A percentile compares a stretch with the other conserved stretches of the same genome.
These are phyloP conservation scores for Bombus vancouverensis DNA, from an alignment of 1,140 invertebrate genomes.

Conservation along the genomic window DNA sequence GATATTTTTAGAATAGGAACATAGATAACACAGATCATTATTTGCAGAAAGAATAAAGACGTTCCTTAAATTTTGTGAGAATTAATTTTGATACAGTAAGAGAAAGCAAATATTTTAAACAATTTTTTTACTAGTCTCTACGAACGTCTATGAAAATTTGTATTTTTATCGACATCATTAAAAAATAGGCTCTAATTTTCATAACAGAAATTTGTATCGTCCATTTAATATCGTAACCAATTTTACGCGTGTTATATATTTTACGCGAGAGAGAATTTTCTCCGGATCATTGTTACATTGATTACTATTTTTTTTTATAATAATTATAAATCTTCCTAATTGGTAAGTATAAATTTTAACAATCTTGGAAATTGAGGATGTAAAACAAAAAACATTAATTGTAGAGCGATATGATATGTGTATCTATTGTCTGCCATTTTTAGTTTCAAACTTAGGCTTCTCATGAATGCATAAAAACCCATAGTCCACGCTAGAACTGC, in stretches of 20 bases:
- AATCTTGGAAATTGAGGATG: too few species aligned
- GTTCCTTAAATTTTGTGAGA: background rate
- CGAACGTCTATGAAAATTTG: background rate
- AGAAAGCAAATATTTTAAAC: background rate
- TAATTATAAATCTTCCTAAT: background rate
- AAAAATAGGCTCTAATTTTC: background rate
- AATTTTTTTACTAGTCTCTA: background rate
- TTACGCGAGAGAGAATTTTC: background rate
- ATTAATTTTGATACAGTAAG: background rate
- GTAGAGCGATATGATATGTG: too few species aligned
- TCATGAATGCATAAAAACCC: too few species aligned
- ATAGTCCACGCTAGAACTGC: too few species aligned
- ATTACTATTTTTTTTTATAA: background rate
- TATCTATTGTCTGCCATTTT: too few species aligned
- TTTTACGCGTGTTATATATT: background rate
- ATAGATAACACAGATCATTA: too few species aligned
- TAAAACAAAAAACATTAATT: too few species aligned
- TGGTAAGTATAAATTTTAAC: background rate
- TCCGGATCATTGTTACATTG: background rate
- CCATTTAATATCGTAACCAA: background rate
- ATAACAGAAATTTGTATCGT: background rate
- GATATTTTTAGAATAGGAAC: too few species aligned
- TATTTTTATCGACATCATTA: background rate
- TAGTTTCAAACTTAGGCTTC: too few species aligned
- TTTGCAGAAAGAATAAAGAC: too few species aligned